A percentile compares a stretch with the other conserved stretches of the same genome.
These are phyloP conservation scores for Sorex maritimensis DNA, from an alignment of 2,797 vertebrate genomes.

Conservation along the genomic window DNA sequence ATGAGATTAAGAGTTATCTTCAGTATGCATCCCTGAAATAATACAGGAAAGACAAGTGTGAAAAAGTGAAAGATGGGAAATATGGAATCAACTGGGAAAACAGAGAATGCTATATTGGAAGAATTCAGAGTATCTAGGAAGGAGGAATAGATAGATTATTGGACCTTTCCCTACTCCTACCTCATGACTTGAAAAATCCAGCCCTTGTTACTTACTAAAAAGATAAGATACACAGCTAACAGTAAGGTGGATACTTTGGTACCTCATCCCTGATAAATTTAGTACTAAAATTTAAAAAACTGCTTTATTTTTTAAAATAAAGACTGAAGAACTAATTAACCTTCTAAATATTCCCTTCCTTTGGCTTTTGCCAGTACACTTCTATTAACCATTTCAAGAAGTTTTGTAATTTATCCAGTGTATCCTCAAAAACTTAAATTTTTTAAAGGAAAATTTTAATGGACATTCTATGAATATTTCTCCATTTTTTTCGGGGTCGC, in stretches of 20 bases:
- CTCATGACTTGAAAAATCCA: conserved; percentile 70
- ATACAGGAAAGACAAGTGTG: conserved; percentile 21
- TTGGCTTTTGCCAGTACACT: conserved; percentile 65
- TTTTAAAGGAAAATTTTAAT: conserved; percentile 64
- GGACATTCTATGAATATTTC: conserved; percentile 59
- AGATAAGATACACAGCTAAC: conserved; percentile 55
- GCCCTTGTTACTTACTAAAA: conserved; percentile 78
- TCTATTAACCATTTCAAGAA: conserved; percentile 67
- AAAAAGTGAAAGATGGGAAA: conserved; percentile 53
- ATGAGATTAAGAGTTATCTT: conserved; percentile 59
- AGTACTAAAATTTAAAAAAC: conserved; percentile 73
- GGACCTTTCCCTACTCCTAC: neutral
- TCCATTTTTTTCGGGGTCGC: conserved; percentile 61
- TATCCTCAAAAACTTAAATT: conserved; percentile 79
- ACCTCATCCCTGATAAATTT: conserved; percentile 82
- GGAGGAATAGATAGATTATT: neutral
- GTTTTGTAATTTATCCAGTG: conserved; percentile 80
- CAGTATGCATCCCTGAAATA: conserved; percentile 40
- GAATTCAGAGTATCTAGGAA: neutral
- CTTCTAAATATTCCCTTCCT: conserved; percentile 56
- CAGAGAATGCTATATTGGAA: conserved; percentile 15
- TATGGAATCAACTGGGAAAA: neutral
- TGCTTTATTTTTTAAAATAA: conserved; percentile 73
- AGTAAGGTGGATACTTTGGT: conserved; percentile 80
- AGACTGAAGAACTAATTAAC: conserved; percentile 72